A percentile compares a stretch with the other conserved stretches of the same genome.
phyloP scores from a whole-genome alignment of 2,113 vertebrate species.

The Tachysurus fulvidraco region DNA sequence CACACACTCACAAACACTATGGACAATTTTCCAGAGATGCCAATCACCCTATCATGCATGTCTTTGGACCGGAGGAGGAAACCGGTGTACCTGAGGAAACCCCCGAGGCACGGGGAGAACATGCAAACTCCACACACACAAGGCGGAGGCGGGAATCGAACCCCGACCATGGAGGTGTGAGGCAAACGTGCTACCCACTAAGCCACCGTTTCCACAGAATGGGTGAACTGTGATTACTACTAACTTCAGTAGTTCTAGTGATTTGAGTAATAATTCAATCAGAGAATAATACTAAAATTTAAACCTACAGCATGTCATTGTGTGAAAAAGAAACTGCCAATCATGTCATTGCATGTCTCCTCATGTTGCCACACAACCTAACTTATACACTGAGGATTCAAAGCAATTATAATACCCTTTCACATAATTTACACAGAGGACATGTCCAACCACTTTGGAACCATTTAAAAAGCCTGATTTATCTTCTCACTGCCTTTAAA shows the following conservation, averaged over 20 bases:
- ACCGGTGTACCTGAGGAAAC: too few relatives aligned
- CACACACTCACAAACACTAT: too few relatives aligned
- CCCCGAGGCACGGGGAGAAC: too few relatives aligned
- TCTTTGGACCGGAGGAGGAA: too few relatives aligned
- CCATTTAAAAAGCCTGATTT: slow-evolving; percentile 5
- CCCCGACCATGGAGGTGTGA: too few relatives aligned
- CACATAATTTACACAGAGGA: neutral
- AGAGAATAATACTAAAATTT: neutral
- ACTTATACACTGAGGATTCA: neutral
- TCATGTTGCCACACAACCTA: neutral
- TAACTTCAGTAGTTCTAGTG: too few relatives aligned
- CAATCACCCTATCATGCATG: too few relatives aligned
- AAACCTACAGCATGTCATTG: neutral
- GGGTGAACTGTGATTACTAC: neutral
- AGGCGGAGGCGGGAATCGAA: too few relatives aligned
- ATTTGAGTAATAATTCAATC: neutral
- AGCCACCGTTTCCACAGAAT: too few relatives aligned
- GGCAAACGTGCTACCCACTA: too few relatives aligned
- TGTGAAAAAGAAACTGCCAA: neutral
- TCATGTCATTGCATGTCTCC: neutral
- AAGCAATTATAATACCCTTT: neutral
- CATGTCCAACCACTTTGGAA: neutral
- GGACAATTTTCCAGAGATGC: too few relatives aligned
- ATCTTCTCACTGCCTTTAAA: neutral
- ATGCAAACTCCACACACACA: too few relatives aligned